phyloP scores from a whole-genome alignment of 2,113 vertebrate genomes.

The Peromyscus leucopus region DNA sequence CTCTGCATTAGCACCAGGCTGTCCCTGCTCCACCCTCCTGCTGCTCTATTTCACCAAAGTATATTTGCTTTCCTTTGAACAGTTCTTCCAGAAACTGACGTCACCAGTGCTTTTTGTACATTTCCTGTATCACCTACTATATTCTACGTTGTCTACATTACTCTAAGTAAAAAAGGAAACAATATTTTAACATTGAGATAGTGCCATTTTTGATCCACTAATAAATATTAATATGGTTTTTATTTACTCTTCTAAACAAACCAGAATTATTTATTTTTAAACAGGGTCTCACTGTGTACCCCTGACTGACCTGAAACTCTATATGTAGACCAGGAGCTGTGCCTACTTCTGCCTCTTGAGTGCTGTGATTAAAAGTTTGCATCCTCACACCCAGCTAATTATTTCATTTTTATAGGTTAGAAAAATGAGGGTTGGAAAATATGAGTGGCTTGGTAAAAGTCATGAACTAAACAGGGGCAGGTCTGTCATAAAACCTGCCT shows the following conservation, averaged over 20 bases:
- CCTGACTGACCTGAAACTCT: not conserved
- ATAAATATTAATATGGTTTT: not conserved
- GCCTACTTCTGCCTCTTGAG: not conserved
- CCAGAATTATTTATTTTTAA: not conserved
- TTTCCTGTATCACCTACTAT: not conserved
- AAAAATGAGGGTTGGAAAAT: not conserved
- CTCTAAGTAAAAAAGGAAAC: not conserved
- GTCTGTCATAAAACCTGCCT: not conserved
- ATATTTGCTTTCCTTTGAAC: not conserved
- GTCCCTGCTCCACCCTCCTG: fast-evolving
- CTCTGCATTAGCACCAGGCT: fast-evolving
- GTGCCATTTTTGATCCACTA: not conserved
- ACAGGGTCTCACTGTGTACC: not conserved
- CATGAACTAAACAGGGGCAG: not conserved
- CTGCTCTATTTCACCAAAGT: not conserved
- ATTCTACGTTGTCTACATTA: not conserved
- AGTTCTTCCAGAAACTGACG: not conserved
- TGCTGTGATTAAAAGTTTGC: not conserved
- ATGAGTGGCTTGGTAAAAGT: not conserved
- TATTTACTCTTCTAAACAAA: not conserved
- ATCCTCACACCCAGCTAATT: not conserved
- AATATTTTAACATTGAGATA: not conserved
- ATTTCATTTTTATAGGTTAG: not conserved
- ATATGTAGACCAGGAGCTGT: not conserved
- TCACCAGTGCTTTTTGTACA: not conserved